Evolutionary conservation across 2,797 vertebrate species (phyloP).

Genomic region (Mormyrops attenuatus): DNA sequence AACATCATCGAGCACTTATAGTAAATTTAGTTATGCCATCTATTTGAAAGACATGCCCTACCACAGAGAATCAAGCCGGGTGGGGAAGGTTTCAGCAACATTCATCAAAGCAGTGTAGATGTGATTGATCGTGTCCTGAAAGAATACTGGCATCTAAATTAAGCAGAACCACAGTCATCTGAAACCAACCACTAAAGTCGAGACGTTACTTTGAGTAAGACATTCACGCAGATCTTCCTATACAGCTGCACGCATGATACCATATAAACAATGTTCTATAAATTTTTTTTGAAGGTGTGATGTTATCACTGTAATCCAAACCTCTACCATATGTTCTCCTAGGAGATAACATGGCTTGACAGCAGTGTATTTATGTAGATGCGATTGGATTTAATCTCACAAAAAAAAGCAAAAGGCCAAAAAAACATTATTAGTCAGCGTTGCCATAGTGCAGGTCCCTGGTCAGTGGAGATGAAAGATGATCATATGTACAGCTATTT

Average conservation of each 20-base stretch:
- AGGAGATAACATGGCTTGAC: not conserved
- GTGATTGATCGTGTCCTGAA: not conserved
- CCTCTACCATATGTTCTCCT: not conserved
- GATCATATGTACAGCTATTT: not conserved
- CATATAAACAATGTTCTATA: not conserved
- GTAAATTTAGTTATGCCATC: not conserved
- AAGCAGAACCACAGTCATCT: not conserved
- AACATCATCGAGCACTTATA: not conserved
- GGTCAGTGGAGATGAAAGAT: not conserved
- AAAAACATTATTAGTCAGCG: conserved; percentile 3
- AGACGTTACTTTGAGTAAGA: not conserved
- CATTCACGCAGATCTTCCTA: not conserved
- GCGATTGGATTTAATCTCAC: not conserved
- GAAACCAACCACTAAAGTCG: not conserved
- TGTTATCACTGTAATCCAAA: not conserved
- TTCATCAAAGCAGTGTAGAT: not conserved
- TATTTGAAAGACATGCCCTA: not conserved
- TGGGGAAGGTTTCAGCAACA: not conserved
- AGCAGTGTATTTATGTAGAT: not conserved
- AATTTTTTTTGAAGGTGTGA: not conserved
- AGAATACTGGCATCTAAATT: not conserved
- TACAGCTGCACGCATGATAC: not conserved
- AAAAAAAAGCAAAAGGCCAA: too few relatives aligned
- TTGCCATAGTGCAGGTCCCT: not conserved
- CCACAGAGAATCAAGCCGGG: not conserved